Evolutionary conservation across 2,797 vertebrate genomes (phyloP).

Genomic region (Tolypeutes matacus): DNA sequence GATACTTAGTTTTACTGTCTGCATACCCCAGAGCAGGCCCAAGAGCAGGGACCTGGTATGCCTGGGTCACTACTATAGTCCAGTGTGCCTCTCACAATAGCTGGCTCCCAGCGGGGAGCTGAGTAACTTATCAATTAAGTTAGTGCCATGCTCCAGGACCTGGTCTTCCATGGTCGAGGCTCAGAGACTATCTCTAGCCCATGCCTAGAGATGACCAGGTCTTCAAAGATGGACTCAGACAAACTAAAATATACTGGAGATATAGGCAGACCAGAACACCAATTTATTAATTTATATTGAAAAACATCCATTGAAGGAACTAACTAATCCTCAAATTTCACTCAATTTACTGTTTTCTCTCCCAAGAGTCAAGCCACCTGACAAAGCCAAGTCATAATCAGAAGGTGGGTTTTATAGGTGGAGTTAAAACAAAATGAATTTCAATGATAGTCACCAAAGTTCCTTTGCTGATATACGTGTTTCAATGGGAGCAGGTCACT

Average conservation of each 20-base stretch:
- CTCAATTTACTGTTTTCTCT: neutral
- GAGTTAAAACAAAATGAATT: slow-evolving; percentile 34
- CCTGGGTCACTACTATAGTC: neutral
- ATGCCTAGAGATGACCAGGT: neutral
- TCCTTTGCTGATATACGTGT: neutral
- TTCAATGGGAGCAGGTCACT: neutral
- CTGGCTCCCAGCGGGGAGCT: neutral
- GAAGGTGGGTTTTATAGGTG: neutral
- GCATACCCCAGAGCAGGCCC: neutral
- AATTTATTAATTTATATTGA: neutral
- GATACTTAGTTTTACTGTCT: neutral
- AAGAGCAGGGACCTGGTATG: neutral
- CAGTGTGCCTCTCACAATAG: neutral
- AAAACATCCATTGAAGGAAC: neutral
- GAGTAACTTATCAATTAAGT: neutral
- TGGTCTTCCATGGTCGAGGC: neutral
- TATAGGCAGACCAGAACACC: neutral
- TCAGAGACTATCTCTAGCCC: neutral
- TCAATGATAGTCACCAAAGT: neutral
- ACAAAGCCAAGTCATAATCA: neutral
- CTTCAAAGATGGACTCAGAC: neutral
- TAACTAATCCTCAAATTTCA: slow-evolving; percentile 2
- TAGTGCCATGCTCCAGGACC: neutral
- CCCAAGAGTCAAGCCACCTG: neutral
- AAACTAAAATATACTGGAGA: neutral